These are phyloP conservation scores for Platygyra sinensis DNA, from an alignment of 64 coral and sea anemone genomes.

Conservation along the genomic window DNA sequence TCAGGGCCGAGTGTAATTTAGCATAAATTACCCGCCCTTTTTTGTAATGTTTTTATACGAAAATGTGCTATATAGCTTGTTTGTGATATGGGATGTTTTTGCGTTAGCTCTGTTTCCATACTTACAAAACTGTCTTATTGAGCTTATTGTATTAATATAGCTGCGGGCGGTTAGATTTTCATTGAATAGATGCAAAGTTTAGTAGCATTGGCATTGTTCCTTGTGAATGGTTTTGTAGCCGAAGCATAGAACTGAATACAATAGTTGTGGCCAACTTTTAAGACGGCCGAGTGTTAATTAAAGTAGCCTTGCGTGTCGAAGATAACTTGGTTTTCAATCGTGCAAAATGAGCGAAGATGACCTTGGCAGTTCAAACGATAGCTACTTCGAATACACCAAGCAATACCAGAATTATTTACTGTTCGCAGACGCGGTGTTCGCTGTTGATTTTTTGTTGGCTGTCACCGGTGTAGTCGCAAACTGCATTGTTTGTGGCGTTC, in stretches of 20 bases:
- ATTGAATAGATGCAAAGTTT: too few species aligned
- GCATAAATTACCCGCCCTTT: background rate
- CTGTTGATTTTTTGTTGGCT: background rate
- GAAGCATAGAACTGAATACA: background rate
- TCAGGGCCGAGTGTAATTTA: too few species aligned
- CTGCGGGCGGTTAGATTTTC: too few species aligned
- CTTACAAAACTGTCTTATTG: background rate
- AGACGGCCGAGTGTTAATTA: too few species aligned
- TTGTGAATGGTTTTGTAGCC: background rate
- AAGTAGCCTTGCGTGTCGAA: background rate
- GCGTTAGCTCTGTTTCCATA: background rate
- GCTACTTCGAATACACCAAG: background rate
- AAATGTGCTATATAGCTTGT: background rate
- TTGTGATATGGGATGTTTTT: background rate
- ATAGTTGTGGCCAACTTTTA: too few species aligned
- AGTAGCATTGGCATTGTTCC: background rate
- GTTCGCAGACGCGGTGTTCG: background rate
- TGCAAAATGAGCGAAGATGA: background rate
- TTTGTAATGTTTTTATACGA: background rate
- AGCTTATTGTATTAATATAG: background rate
- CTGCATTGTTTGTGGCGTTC: background rate
- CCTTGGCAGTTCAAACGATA: background rate
- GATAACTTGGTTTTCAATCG: background rate
- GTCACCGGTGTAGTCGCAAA: background rate
- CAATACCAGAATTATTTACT: background rate